A percentile compares a stretch with the other conserved stretches of the same genome.
phyloP scores from a whole-genome alignment of 2,113 vertebrate genomes.

The Carollia perspicillata region DNA sequence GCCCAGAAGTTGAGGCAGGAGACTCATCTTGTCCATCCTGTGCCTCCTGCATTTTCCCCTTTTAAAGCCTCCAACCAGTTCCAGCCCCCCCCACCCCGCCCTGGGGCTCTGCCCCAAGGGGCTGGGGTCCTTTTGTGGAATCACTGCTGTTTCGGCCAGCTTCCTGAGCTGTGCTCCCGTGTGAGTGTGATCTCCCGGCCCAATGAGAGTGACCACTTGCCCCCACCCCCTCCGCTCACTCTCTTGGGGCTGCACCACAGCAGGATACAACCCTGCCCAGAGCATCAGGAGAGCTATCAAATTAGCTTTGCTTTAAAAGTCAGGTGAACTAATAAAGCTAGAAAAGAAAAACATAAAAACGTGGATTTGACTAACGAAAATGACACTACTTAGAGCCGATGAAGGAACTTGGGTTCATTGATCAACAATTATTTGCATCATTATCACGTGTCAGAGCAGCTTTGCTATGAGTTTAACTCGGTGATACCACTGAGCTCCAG shows the following conservation, averaged over 20 bases:
- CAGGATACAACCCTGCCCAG: not conserved
- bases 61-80: not conserved
- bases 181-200: not conserved
- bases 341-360: not conserved
- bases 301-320: not conserved
- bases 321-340: not conserved
- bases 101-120: not conserved
- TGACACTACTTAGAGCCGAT: not conserved
- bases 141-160: not conserved
- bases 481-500: not conserved
- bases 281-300: not conserved
- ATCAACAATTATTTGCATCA: slow-evolving; percentile 37
- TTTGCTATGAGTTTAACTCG: not conserved
- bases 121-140: not conserved
- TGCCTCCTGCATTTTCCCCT: not conserved
- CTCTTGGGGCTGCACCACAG: not conserved
- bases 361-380: slow-evolving; percentile 24
- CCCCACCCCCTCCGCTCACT: not conserved
- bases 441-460: slow-evolving; percentile 14
- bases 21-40: not conserved
- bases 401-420: slow-evolving; percentile 1
- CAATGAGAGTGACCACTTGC: not conserved
- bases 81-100: not conserved
- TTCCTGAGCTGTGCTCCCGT: not conserved
- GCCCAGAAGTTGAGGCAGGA: not conserved